Evolutionary conservation across 1,140 invertebrate genomes (phyloP).

Genomic region (Nephotettix cincticeps): DNA sequence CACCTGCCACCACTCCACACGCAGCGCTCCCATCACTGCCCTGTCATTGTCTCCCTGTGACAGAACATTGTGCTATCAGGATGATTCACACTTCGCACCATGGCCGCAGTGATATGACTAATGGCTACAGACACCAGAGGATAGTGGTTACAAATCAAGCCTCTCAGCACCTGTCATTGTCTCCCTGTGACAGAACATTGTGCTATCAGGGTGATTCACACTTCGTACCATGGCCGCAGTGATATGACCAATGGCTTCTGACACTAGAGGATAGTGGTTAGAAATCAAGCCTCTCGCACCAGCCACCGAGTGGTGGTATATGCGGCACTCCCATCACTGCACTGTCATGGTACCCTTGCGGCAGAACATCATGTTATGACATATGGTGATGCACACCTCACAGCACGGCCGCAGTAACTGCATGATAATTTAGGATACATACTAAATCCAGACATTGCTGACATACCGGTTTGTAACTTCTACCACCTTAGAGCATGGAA

Average conservation of each 20-base stretch:
- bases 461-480: too few species aligned
- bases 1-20: constrained; percentile 24
- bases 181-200: too few species aligned
- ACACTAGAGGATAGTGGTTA: constrained; percentile 1
- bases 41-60: constrained; percentile 13
- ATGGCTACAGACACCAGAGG: not conserved
- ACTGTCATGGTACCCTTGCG: not conserved
- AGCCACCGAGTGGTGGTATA: constrained; percentile 25
- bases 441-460: too few species aligned
- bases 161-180: constrained; percentile 1
- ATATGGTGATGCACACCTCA: too few species aligned
- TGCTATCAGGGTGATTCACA: not conserved
- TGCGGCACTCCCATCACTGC: not conserved
- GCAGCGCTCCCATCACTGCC: not conserved
- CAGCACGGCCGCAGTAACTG: too few species aligned
- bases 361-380: too few species aligned
- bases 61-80: too few species aligned
- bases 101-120: not conserved
- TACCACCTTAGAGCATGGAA: too few species aligned
- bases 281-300: not conserved
- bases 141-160: constrained; percentile 1
- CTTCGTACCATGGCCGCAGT: not conserved
- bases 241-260: not conserved
- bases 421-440: too few species aligned
- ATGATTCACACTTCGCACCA: not conserved